Base-by-base conservation (phyloP, 2,797 vertebrate genomes). In the Picus viridis region DNA sequence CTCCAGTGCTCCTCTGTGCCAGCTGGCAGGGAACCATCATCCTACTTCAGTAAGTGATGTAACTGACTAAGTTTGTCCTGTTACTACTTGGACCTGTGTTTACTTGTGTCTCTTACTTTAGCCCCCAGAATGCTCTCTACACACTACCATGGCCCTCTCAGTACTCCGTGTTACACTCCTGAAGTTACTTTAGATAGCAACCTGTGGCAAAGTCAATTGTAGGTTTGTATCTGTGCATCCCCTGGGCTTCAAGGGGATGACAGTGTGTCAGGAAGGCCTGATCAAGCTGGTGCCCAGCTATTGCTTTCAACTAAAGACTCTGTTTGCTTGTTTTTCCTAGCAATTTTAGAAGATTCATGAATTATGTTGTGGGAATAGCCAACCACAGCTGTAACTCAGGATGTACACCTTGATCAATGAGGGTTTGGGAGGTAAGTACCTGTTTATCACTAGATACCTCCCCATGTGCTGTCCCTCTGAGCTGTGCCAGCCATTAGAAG, bases 301-400 rank as follows among this genome's bases (percentile, higher is more conserved):
- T 10, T 53, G 32, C 1, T 87, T 76, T 24, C 18, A 88, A 54
- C 32, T 54, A 26, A 92, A 70, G 11, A 5, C 2, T 18, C 6
- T 53, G 19, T 53, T 54, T 76, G 9, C 67, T 77, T 89, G 13
- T 11, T 49, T 76, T 76, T 74, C 18, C 63, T 72, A 1, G 59
- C 59, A 83, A 61, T 92, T 93, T 67, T 77, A 90, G 88, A 88
- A 86, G 56, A 57, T 47, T 57, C 34, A 54, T 84, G 65, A 77
- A 36, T 78, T 72, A 24, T 24, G 79, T 71, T 69, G 26, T 72
- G 72, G 65, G 16, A 89, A 12, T 43, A 71, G 13, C 65, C 4
- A 0, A 8, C 64, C 19, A 13, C 54, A 67, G 34, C 47, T 51
- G 69, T 32, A 53, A 53, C 83, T 43, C 92, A 83, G 56, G 43